Conservation (phyloP, 2,113 vertebrate genomes). For the Pteruthius melanotis region DNA sequence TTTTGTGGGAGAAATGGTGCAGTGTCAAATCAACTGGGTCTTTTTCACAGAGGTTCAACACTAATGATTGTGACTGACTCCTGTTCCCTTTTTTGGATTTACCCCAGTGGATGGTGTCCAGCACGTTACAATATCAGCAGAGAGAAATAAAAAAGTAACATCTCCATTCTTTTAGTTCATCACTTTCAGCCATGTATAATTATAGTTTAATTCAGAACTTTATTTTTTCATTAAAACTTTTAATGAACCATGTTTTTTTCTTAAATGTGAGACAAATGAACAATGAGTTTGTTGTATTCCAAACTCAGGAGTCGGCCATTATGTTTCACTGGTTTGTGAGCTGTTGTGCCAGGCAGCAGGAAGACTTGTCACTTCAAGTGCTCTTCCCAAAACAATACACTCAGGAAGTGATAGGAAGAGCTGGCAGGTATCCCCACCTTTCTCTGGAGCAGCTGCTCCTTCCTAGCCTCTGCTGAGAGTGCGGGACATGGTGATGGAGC, state of each 20-base stretch:
- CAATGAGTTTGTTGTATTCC: not conserved
- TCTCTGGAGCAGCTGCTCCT: not conserved
- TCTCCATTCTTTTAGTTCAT: conserved; percentile 46
- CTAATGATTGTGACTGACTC: not conserved
- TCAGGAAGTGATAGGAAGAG: not conserved
- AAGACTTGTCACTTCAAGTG: not conserved
- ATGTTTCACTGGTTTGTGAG: not conserved
- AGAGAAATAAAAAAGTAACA: conserved; percentile 14
- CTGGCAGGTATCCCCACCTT: not conserved
- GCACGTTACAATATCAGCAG: conserved; percentile 1
- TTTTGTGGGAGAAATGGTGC: not conserved
- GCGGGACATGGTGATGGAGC: not conserved
- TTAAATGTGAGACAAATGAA: conserved; percentile 34
- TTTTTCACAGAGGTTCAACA: not conserved
- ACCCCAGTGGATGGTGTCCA: conserved; percentile 21
- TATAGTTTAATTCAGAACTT: conserved; percentile 68
- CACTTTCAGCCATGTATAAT: conserved; percentile 48
- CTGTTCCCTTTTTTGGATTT: conserved; percentile 22
- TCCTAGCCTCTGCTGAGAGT: not conserved
- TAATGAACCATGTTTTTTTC: conserved; percentile 46
- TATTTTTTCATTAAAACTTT: conserved; percentile 71
- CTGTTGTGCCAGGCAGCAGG: not conserved
- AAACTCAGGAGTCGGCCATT: not conserved
- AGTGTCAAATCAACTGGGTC: not conserved
- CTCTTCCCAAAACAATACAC: not conserved